Base-by-base conservation (phyloP, 2,797 vertebrate species). In the Zonotrichia albicollis region DNA sequence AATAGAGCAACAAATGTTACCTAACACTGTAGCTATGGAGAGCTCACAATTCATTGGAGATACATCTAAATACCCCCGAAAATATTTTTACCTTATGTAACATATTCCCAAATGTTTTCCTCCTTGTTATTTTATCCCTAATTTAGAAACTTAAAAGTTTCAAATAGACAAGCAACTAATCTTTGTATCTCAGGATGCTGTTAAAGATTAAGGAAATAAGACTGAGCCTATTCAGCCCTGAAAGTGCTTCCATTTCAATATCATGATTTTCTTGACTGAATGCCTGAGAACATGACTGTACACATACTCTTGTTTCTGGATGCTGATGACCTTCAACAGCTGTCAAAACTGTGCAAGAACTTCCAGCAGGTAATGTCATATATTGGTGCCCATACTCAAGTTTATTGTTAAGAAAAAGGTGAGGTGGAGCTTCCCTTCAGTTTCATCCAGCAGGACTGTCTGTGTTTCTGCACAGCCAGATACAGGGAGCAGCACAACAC, bases 321-420 rank as follows among this genome's bases (percentile, higher is more conserved):
- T 89, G 58, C 46, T 72, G 46, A 90, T 65, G 91, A 95, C 43
- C 84, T 94, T 89, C 67, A 68, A 62, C 79, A 96, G 36, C 66
- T 95, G 68, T 95, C 87, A 90, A 86, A 97, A 94, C 93, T 36
- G 4, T 87, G 74, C 30, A 95, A 76, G 78, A 94, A 79, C 34
- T 97, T 94, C 77, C 79, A 89, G 76, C 89, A 96, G 92, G 90
- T 95, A 93, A 87, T 45, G n/a, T 21, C 46, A 42, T 53, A 25
- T 57, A 40, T 10, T 0, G 0, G 21, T 58, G 64, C 32, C 55
- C 6, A 4, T 66, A 25, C 48, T 72, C 45, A 58, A 81, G n/a
- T 43, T 53, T n/a, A 26, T 18, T 87, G 36, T 30, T 50, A 61
- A 53, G 48, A 60, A 87, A 57, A 13, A 51, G 3, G 9, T 48